These are phyloP conservation scores for Trichopria drosophilae DNA, from an alignment of 2,888 invertebrate genomes.

Conservation along the genomic window DNA sequence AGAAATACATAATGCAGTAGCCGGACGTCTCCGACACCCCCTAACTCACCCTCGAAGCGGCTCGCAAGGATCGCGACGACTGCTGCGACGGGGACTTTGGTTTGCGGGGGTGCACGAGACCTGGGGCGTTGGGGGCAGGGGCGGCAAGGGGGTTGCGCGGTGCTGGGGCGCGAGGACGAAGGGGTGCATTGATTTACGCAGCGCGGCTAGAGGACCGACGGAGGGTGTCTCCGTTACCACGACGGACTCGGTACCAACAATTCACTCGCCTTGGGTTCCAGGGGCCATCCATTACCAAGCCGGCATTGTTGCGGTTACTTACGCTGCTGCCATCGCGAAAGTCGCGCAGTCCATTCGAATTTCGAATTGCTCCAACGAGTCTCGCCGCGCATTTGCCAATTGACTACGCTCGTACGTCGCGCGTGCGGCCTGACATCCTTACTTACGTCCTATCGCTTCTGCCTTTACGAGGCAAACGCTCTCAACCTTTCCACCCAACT, in stretches of 20 bases:
- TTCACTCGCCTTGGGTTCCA: constrained; percentile 56
- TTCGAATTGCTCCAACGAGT: too few species aligned
- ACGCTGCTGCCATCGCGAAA: constrained; percentile 37
- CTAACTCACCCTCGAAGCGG: constrained; percentile 45
- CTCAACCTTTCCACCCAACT: too few species aligned
- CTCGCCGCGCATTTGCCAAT: constrained; percentile 10
- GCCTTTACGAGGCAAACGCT: too few species aligned
- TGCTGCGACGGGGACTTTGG: constrained; percentile 25
- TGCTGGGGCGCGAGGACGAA: constrained; percentile 31
- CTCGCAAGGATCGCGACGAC: constrained; percentile 22
- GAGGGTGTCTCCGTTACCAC: constrained; percentile 50
- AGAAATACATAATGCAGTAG: constrained; percentile 59
- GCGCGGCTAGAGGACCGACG: constrained; percentile 43
- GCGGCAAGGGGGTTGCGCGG: constrained; percentile 27
- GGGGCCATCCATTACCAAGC: constrained; percentile 54
- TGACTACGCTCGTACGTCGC: constrained; percentile 9
- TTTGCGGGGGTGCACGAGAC: constrained; percentile 32
- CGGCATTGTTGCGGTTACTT: constrained; percentile 55
- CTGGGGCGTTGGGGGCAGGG: too few species aligned
- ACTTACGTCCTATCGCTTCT: too few species aligned
- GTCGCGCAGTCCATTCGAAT: constrained; percentile 28
- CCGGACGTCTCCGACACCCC: constrained; percentile 58
- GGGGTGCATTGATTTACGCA: constrained; percentile 56
- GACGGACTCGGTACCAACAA: constrained; percentile 55
- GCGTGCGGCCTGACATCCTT: neutral